Evolutionary conservation across 2,888 invertebrate species (phyloP).

Genomic region (Onthophagus sagittarius): DNA sequence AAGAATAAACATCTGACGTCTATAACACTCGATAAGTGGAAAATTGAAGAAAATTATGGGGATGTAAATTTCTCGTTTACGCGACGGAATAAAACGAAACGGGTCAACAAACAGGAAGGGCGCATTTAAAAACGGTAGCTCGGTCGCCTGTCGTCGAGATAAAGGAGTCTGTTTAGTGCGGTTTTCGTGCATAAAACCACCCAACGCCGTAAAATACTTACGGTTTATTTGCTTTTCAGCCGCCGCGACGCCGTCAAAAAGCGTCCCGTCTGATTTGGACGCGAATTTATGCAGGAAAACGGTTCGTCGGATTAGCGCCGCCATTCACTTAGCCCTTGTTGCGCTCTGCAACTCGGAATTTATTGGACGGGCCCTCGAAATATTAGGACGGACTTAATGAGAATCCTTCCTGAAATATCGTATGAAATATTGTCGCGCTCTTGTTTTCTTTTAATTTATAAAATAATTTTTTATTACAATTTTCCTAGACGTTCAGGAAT

Average conservation of each 20-base stretch:
- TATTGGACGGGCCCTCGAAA: neutral
- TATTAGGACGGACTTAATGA: neutral
- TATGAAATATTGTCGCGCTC: neutral
- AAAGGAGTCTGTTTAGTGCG: constrained; percentile 12
- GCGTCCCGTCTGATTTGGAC: constrained; percentile 14
- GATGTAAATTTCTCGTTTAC: neutral
- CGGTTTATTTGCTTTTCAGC: constrained; percentile 21
- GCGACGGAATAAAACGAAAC: neutral
- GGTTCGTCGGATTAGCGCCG: constrained; percentile 21
- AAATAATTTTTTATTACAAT: neutral
- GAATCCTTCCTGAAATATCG: neutral
- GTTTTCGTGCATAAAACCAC: constrained; percentile 16
- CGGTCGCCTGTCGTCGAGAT: neutral
- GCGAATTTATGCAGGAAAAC: constrained; percentile 23
- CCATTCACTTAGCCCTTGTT: neutral
- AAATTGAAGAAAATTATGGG: neutral
- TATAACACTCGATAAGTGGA: neutral
- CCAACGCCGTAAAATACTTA: constrained; percentile 18
- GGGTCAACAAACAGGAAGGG: neutral
- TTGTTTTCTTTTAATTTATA: neutral
- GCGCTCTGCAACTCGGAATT: neutral
- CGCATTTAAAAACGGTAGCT: neutral
- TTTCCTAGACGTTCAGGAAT: neutral
- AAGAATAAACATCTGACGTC: neutral
- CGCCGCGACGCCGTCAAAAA: neutral